phyloP scores from a whole-genome alignment of 1,140 invertebrate genomes.

The Mylabris phalerata region DNA sequence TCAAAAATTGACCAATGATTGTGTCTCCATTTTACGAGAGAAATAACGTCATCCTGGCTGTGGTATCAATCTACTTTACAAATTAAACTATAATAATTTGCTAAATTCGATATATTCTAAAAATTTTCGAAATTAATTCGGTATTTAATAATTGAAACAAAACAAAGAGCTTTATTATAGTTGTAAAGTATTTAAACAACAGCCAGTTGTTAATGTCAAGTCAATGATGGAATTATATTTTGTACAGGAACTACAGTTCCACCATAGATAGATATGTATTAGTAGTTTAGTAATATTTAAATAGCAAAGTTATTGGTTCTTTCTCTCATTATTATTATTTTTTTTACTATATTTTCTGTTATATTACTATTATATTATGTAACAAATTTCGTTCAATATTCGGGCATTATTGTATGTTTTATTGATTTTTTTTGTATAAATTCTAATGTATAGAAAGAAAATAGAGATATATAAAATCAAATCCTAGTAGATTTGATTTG shows the following conservation, averaged over 20 bases:
- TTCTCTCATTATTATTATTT: constrained; percentile 19
- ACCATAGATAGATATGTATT: constrained; percentile 23
- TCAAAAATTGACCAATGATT: constrained; percentile 30
- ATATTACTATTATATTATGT: background rate
- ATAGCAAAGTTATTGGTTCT: constrained; percentile 21
- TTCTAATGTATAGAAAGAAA: background rate
- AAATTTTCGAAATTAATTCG: background rate
- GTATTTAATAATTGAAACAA: constrained; percentile 12
- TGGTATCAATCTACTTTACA: constrained; percentile 29
- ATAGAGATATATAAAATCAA: background rate
- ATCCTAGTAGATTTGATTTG: background rate
- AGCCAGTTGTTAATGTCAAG: constrained; percentile 29
- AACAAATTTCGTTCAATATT: background rate
- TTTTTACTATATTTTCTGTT: background rate
- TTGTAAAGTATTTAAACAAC: constrained; percentile 24
- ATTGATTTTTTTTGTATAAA: background rate
- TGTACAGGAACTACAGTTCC: constrained; percentile 23
- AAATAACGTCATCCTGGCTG: constrained; percentile 35
- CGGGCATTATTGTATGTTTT: background rate
- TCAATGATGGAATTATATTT: constrained; percentile 27
- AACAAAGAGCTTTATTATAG: constrained; percentile 14
- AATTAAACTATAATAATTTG: constrained; percentile 14
- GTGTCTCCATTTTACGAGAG: constrained; percentile 29
- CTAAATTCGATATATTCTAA: background rate
- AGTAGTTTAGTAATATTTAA: constrained; percentile 23